These are phyloP conservation scores for Therioaphis trifolii DNA, from an alignment of 2,888 invertebrate species.

Conservation along the genomic window DNA sequence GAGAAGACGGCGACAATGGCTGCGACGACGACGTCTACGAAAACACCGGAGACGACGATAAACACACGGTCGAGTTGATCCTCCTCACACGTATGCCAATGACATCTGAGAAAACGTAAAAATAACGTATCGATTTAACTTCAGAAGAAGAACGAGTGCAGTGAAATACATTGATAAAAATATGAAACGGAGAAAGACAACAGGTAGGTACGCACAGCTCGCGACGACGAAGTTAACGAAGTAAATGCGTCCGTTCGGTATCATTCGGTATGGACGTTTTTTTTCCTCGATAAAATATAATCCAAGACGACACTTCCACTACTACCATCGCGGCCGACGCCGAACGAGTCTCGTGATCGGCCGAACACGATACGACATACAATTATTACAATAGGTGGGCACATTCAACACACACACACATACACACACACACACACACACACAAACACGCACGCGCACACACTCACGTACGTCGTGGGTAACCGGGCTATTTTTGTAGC, in stretches of 20 bases:
- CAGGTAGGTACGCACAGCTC: background rate
- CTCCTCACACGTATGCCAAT: background rate
- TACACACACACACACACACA: background rate
- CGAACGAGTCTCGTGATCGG: background rate
- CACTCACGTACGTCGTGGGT: background rate
- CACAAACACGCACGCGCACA: background rate
- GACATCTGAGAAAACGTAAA: background rate
- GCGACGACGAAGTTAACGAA: background rate
- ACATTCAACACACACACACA: background rate
- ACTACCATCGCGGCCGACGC: background rate
- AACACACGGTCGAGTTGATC: too few relatives aligned
- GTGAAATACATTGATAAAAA: background rate
- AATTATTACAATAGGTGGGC: background rate
- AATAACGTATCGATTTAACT: too few relatives aligned
- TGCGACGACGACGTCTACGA: background rate
- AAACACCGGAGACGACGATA: background rate
- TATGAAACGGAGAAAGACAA: background rate
- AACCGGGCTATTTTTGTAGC: slow-evolving; percentile 28
- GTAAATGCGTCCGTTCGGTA: background rate
- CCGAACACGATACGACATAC: background rate
- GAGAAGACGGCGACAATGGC: background rate
- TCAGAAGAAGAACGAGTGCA: background rate
- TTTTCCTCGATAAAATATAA: background rate
- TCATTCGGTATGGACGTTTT: background rate
- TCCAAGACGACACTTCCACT: background rate